phyloP scores from a whole-genome alignment of 2,888 invertebrate species.

The Augiades crinisus region DNA sequence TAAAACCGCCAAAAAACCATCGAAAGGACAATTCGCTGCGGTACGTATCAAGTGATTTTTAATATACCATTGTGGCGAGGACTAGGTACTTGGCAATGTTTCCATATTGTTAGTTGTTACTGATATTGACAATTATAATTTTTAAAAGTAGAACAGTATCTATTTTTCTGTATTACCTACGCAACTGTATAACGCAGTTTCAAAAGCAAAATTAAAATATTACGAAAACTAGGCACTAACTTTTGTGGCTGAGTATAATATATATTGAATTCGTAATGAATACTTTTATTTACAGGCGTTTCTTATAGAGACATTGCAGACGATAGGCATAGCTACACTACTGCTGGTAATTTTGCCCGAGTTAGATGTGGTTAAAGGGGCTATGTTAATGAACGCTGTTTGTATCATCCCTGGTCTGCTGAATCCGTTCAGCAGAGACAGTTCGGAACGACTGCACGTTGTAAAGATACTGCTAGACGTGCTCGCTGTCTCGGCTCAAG shows the following conservation, averaged over 20 bases:
- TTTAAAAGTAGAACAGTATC: too few relatives aligned
- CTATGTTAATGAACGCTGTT: conserved; percentile 92
- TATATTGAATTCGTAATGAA: too few relatives aligned
- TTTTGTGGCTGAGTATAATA: too few relatives aligned
- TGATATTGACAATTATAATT: too few relatives aligned
- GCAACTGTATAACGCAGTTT: too few relatives aligned
- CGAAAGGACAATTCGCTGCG: conserved; percentile 73
- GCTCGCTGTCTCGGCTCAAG: conserved; percentile 83
- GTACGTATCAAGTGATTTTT: conserved; percentile 71
- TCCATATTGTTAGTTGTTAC: too few relatives aligned
- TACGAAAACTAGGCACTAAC: too few relatives aligned
- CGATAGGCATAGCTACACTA: conserved; percentile 88
- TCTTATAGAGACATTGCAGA: conserved; percentile 89
- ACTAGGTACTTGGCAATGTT: too few relatives aligned
- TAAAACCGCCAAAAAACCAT: conserved; percentile 84
- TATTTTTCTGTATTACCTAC: too few relatives aligned
- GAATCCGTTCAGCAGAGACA: conserved; percentile 78
- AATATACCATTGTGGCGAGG: too few relatives aligned
- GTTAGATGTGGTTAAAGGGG: conserved; percentile 90
- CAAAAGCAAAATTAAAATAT: too few relatives aligned
- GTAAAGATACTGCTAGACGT: conserved; percentile 77
- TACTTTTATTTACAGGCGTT: conserved; percentile 78
- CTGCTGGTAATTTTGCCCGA: conserved; percentile 89
- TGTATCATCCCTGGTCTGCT: conserved; percentile 91
- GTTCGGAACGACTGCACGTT: conserved; percentile 51